Base-by-base conservation (phyloP, 2,888 invertebrate species). In the Melanargia galathea region DNA sequence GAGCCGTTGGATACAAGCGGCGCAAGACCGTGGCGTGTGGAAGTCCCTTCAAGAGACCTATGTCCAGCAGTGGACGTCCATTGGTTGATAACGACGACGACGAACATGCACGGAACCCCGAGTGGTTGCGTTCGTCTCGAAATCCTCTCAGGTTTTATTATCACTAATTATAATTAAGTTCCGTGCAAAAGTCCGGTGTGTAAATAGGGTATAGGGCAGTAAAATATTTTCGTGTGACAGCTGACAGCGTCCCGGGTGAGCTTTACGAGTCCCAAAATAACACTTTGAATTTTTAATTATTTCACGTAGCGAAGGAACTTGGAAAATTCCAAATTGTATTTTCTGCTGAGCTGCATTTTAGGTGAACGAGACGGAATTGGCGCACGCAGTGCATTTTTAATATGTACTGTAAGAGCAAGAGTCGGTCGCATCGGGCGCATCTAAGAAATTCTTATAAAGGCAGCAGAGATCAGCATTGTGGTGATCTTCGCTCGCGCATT, bases 231-330 rank as follows among this genome's bases (percentile, higher is more conserved):
- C 65, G 60, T 68, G 62, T 64, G 63, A 64, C 64, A 60, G 56
- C 63, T 63, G 64, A 64, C 60, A 57, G 30, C 43, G 48, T 26
- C 45, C 69, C 73, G 73, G 72, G 72, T 71, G 73, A 59, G 59
- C 60, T 68, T 74, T 73, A 74, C 63, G 67, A 66, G 55, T 55
- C 48, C 60, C 45, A 40, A 62, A 71, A 74, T 71, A 73, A 69
- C 56, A 63, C 55, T 71, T 70, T 71, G 67, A 70, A 72, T 73
- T 71, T 74, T 71, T 71, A 63, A 70, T 57, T 43, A 40, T 46
- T n/a, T 20, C 11, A n/a, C 10, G 26, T 43, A 56, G 24, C 16
- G 8, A 6, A 11, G 16, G 48, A 35, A 16, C 16, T 43, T 35
- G n/a, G 8, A n/a, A 3, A 22, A 33, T 35, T 54, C 6, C 20